Evolutionary conservation across 1,140 invertebrate genomes (phyloP).

Genomic region (Aphidius gifuensis): DNA sequence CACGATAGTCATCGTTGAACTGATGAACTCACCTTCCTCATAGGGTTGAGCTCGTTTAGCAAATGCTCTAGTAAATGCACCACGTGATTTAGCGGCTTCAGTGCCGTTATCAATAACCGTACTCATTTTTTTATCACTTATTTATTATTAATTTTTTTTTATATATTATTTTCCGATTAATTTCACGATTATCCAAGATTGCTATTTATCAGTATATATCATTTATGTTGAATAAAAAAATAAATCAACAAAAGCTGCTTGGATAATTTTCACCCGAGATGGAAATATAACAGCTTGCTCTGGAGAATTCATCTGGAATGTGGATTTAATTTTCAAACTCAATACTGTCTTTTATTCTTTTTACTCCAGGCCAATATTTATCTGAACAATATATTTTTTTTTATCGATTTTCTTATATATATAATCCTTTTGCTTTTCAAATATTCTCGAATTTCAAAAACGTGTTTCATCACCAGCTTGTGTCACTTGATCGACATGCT

Average conservation of each 20-base stretch:
- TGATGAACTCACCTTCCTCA: conserved; percentile 49
- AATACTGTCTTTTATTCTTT: conserved; percentile 17
- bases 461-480: too few relatives aligned
- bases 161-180: not conserved
- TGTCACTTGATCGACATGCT: too few relatives aligned
- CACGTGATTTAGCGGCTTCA: conserved; percentile 43
- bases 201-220: too few relatives aligned
- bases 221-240: too few relatives aligned
- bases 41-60: conserved; percentile 48
- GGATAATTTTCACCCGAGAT: too few relatives aligned
- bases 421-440: too few relatives aligned
- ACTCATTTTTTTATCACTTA: conserved; percentile 38
- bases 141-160: conserved; percentile 6
- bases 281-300: too few relatives aligned
- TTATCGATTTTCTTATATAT: too few relatives aligned
- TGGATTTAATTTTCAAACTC: conserved; percentile 20
- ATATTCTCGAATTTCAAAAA: too few relatives aligned
- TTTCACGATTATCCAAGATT: conserved; percentile 8
- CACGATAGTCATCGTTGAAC: conserved; percentile 20
- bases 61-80: conserved; percentile 48
- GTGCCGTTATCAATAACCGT: conserved; percentile 45
- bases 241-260: not conserved
- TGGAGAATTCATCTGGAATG: conserved; percentile 22
- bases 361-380: not conserved
- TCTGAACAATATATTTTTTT: not conserved